phyloP scores from a whole-genome alignment of 2,888 invertebrate genomes.

The Erannis defoliaria region DNA sequence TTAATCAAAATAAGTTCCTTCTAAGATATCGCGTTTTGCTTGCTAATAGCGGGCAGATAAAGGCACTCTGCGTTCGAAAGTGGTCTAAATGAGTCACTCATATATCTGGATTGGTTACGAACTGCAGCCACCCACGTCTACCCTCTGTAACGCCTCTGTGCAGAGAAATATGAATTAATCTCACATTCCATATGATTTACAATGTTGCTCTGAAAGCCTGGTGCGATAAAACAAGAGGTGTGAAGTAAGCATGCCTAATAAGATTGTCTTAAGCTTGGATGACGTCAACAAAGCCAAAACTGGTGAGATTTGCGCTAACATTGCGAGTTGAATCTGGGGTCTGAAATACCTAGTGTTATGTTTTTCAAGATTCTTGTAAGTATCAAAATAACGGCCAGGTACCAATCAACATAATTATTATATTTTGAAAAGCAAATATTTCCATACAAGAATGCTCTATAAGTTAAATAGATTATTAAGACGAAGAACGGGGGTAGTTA shows the following conservation, averaged over 20 bases:
- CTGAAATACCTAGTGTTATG: not conserved
- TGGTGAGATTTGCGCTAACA: constrained; percentile 5
- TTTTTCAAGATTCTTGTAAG: no score
- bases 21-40: constrained; percentile 33
- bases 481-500: not conserved
- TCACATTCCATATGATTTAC: constrained; percentile 48
- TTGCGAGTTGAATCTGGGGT: not conserved
- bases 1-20: not conserved
- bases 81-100: constrained; percentile 60
- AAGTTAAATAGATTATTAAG: no score
- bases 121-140: constrained; percentile 49
- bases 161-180: constrained; percentile 24
- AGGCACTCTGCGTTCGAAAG: constrained; percentile 52
- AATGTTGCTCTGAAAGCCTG: constrained; percentile 35
- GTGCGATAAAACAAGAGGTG: constrained; percentile 39
- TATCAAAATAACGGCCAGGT: no score
- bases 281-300: constrained; percentile 23
- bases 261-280: constrained; percentile 15
- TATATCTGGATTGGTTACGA: constrained; percentile 62
- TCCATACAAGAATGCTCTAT: no score
- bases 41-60: constrained; percentile 35
- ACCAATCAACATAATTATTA: no score
- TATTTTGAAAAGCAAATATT: no score
- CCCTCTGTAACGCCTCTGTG: constrained; percentile 45
- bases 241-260: constrained; percentile 38